Conservation (phyloP, 1,140 invertebrate genomes). For the Pseudomyrmex sp. region DNA sequence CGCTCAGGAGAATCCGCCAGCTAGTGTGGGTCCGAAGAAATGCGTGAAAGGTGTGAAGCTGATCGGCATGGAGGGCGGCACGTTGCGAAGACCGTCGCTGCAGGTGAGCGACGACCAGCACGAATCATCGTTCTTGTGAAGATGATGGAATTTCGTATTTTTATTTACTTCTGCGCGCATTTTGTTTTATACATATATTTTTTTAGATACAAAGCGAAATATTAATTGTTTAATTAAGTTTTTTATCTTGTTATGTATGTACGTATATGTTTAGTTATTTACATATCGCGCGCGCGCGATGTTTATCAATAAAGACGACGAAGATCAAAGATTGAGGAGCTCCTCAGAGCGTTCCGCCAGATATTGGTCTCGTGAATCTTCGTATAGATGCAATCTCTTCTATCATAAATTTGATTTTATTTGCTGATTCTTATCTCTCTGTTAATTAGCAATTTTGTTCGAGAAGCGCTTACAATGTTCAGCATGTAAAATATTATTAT, state of each 20-base stretch:
- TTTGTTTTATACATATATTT: slow-evolving; percentile 33
- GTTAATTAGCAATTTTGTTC: too few relatives aligned
- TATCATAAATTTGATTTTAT: too few relatives aligned
- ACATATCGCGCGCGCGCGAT: too few relatives aligned
- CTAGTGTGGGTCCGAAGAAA: slow-evolving; percentile 77
- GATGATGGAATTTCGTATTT: neutral
- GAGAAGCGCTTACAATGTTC: too few relatives aligned
- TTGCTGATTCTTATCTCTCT: too few relatives aligned
- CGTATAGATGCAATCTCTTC: too few relatives aligned
- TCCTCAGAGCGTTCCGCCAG: too few relatives aligned
- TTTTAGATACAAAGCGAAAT: neutral
- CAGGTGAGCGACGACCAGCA: slow-evolving; percentile 75
- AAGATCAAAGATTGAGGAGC: too few relatives aligned
- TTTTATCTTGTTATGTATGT: slow-evolving; percentile 3
- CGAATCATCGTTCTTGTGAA: slow-evolving; percentile 34
- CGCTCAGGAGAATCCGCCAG: slow-evolving; percentile 65
- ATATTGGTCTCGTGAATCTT: too few relatives aligned
- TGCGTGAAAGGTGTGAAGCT: slow-evolving; percentile 83
- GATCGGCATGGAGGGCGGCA: slow-evolving; percentile 83
- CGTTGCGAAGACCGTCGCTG: slow-evolving; percentile 80
- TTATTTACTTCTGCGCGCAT: slow-evolving; percentile 18
- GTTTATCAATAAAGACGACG: too few relatives aligned
- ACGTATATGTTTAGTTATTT: too few relatives aligned
- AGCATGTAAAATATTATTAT: neutral
- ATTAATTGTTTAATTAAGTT: slow-evolving; percentile 37